phyloP scores from a whole-genome alignment of 2,113 vertebrate genomes.

The Merops nubicus region DNA sequence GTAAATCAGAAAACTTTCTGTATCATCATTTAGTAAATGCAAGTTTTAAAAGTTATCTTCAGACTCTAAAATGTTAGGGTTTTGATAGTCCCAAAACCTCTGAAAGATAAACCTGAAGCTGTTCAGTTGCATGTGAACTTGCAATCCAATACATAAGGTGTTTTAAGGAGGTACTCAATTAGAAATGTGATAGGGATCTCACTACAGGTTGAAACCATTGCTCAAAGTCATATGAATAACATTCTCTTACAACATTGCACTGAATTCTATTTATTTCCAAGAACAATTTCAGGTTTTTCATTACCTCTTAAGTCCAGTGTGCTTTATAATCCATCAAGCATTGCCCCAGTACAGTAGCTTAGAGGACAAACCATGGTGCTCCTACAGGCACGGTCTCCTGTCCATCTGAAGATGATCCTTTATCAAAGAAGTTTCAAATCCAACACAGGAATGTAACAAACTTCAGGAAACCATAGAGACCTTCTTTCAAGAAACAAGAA shows the following conservation, averaged over 20 bases:
- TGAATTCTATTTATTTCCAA: neutral
- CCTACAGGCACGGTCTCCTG: neutral
- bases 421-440: neutral
- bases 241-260: neutral
- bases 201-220: neutral
- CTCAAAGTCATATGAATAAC: neutral
- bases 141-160: neutral
- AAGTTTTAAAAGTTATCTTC: neutral
- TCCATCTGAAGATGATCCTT: neutral
- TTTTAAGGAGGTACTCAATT: neutral
- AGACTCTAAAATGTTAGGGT: neutral
- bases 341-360: neutral
- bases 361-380: neutral
- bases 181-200: neutral
- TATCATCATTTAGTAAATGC: neutral
- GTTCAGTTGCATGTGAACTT: too few species aligned
- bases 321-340: neutral
- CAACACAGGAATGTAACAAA: neutral
- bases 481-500: neutral
- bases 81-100: neutral
- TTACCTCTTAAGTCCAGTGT: neutral
- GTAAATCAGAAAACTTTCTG: neutral
- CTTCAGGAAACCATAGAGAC: neutral
- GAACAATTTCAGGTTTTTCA: neutral
- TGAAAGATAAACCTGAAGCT: neutral